Base-by-base conservation (phyloP, 2,113 vertebrate genomes). In the Aphyosemion australe region DNA sequence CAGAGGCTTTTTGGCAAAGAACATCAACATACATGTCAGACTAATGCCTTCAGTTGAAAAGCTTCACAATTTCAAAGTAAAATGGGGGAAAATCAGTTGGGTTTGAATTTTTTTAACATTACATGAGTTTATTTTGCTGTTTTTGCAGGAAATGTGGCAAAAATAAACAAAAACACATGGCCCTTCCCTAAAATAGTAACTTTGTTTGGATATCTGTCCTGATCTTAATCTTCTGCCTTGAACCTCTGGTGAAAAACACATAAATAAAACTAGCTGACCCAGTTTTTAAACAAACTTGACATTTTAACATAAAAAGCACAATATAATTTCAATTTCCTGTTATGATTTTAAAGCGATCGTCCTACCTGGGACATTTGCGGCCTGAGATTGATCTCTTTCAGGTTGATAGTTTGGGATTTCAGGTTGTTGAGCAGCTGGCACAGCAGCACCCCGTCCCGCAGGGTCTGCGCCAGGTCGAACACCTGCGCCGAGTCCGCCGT, bases 321-420 rank as follows among this genome's bases (percentile, higher is more conserved):
- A 26, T 26, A 26, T 26, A 26, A 5, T 26, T 26, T 5, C 3
- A 4, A 26, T 5, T 47, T 47, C 2, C 13, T 34, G 14, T 5
- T 37, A 15, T 39, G 8, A 39, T 12, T 10, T 39, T 10, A 39
- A 5, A 39, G n/a, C n/a, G 37, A 39, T 39, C 37, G 7, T 8
- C 43, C 8, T 85, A 97, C 95, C 95, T 97, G 95, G 73, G 95
- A 97, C 95, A 97, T 96, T 87, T 97, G 95, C 3, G 95, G 95
- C 77, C 95, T 87, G 62, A 96, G 92, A 74, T 96, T 97, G 82
- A 97, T 95, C 88, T 95, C 94, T 88, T 95, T 95, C 56, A 96
- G 91, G 87, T 96, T 93, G 90, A 96, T 94, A 78, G 94, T 93
- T 73, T 82, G 90, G 43, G 93, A 64, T 69, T 88, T 92, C 81